phyloP scores from a whole-genome alignment of 2,888 invertebrate species.

The Netelia inedita region DNA sequence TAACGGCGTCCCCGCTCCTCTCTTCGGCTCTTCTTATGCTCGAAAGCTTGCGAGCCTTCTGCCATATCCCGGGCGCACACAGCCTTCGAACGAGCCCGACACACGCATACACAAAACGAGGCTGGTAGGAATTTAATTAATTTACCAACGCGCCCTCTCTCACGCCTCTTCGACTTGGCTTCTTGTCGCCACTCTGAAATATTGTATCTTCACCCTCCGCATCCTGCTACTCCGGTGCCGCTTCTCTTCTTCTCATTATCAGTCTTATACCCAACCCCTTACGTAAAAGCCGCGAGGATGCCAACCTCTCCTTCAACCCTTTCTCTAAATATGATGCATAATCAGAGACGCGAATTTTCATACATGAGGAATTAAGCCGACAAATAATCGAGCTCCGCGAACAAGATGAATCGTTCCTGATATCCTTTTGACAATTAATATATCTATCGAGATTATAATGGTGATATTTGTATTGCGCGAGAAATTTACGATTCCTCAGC shows the following conservation, averaged over 20 bases:
- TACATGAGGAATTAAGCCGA: background rate
- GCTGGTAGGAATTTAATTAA: constrained; percentile 81
- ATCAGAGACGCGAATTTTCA: background rate
- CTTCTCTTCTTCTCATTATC: constrained; percentile 16
- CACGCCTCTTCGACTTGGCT: constrained; percentile 72
- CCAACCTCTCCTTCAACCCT: background rate
- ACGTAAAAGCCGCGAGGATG: constrained; percentile 3
- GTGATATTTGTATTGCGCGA: too few relatives aligned
- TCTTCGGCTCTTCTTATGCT: constrained; percentile 29
- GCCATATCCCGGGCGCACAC: constrained; percentile 45
- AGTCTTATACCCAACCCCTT: constrained; percentile 16
- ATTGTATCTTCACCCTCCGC: constrained; percentile 76
- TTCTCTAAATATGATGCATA: background rate
- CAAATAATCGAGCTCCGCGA: background rate
- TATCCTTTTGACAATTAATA: background rate
- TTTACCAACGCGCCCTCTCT: constrained; percentile 76
- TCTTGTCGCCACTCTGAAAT: constrained; percentile 80
- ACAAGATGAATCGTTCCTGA: constrained; percentile 1
- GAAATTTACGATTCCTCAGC: too few relatives aligned
- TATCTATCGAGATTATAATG: too few relatives aligned
- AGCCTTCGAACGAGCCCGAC: constrained; percentile 1
- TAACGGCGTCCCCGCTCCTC: constrained; percentile 57
- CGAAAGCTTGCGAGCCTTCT: constrained; percentile 45
- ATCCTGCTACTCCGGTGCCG: background rate
- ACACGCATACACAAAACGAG: constrained; percentile 30